Evolutionary conservation across 2,113 vertebrate species (phyloP).

Genomic region (Gadus chalcogrammus): DNA sequence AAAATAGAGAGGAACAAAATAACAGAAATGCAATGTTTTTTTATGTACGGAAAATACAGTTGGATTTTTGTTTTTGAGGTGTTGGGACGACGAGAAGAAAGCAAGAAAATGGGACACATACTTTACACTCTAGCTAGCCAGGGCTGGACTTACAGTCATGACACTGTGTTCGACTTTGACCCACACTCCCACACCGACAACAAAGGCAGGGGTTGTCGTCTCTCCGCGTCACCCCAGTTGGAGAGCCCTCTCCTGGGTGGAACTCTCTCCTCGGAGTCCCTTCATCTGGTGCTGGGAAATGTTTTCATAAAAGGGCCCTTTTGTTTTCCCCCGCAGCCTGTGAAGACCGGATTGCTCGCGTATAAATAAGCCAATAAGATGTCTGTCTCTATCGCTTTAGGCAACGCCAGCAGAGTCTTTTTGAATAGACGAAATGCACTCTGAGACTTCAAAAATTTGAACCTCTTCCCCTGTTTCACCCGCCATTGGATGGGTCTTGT

Average conservation of each 20-base stretch:
- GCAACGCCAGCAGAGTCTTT: too few relatives aligned
- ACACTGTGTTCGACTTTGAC: slow-evolving; percentile 30
- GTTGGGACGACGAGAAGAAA: too few relatives aligned
- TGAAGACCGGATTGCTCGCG: slow-evolving; percentile 28
- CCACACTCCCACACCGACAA: slow-evolving; percentile 44
- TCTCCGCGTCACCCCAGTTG: slow-evolving; percentile 27
- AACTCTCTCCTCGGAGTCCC: slow-evolving; percentile 34
- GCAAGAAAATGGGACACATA: slow-evolving; percentile 43
- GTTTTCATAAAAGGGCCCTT: slow-evolving; percentile 44
- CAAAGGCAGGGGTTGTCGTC: slow-evolving; percentile 53
- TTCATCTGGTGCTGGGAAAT: slow-evolving; percentile 23
- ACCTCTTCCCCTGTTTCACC: too few relatives aligned
- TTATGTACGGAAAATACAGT: too few relatives aligned
- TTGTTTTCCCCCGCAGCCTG: slow-evolving; percentile 34
- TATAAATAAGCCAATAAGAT: too few relatives aligned
- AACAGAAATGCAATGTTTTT: too few relatives aligned
- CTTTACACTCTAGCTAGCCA: slow-evolving; percentile 43
- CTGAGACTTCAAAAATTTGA: too few relatives aligned
- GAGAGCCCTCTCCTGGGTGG: slow-evolving; percentile 35
- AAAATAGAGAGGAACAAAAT: too few relatives aligned
- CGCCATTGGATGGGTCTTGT: too few relatives aligned
- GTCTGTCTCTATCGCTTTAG: too few relatives aligned
- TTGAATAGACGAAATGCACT: too few relatives aligned
- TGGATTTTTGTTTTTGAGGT: too few relatives aligned
- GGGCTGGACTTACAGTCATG: slow-evolving; percentile 50